Conservation (phyloP, 2,113 vertebrate genomes). For the Asarcornis scutulata region DNA sequence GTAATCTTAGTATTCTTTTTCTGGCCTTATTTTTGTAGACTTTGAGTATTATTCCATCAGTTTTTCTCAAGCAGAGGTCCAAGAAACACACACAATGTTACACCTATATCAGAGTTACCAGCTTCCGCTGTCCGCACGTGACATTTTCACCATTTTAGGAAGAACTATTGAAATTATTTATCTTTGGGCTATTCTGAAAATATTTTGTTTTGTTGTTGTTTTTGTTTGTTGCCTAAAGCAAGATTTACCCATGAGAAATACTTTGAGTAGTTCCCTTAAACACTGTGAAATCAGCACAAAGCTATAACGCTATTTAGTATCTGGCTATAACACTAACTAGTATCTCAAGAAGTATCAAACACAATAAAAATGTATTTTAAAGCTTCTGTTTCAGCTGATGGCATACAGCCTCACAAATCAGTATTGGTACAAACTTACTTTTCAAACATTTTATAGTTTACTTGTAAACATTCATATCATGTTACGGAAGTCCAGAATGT, state of each 20-base stretch:
- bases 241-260: background rate
- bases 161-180: background rate
- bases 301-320: background rate
- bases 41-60: background rate
- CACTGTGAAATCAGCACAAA: background rate
- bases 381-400: background rate
- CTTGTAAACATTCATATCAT: background rate
- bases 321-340: background rate
- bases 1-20: background rate
- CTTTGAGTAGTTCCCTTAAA: background rate
- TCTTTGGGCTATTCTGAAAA: background rate
- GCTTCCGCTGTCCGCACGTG: background rate
- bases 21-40: background rate
- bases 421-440: background rate
- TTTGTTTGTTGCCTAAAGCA: background rate
- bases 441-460: background rate
- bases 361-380: background rate
- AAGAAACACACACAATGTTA: background rate
- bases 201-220: background rate
- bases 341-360: background rate
- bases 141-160: background rate
- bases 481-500: background rate
- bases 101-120: background rate
- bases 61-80: background rate
- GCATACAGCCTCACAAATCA: background rate